These are phyloP conservation scores for Empidonax alnorum DNA, from an alignment of 2,113 vertebrate species.

Conservation along the genomic window DNA sequence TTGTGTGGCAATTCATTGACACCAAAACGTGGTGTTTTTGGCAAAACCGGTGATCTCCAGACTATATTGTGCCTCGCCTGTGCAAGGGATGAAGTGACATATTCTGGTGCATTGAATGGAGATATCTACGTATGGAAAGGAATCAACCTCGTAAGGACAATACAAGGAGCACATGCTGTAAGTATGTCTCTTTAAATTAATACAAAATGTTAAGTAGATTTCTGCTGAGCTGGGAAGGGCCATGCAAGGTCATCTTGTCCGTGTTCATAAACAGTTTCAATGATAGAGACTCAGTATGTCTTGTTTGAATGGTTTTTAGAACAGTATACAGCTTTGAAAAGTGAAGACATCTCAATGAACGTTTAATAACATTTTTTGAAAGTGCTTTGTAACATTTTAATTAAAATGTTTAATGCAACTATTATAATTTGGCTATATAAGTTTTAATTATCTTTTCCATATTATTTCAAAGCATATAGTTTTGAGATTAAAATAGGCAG, in stretches of 20 bases:
- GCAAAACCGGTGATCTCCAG: conserved; percentile 97
- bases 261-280: not conserved
- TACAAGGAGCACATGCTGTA: conserved; percentile 96
- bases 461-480: not conserved
- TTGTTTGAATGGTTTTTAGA: not conserved
- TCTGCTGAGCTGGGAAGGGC: not conserved
- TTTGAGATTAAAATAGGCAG: not conserved
- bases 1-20: conserved; percentile 97
- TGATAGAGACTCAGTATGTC: not conserved
- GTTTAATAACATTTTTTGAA: not conserved
- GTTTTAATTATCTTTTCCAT: not conserved
- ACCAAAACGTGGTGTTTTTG: conserved; percentile 95
- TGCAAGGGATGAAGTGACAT: conserved; percentile 94
- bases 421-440: not conserved
- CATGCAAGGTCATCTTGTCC: not conserved
- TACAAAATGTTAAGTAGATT: not conserved
- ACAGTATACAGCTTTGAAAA: not conserved
- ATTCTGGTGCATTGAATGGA: conserved; percentile 95
- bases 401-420: not conserved
- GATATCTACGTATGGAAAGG: conserved; percentile 99
- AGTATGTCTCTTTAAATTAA: conserved; percentile 57
- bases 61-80: conserved; percentile 98
- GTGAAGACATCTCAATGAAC: not conserved
- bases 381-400: not conserved
- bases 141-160: conserved; percentile 90